Conservation (phyloP, 2,888 invertebrate genomes). For the Girardia tigrina region DNA sequence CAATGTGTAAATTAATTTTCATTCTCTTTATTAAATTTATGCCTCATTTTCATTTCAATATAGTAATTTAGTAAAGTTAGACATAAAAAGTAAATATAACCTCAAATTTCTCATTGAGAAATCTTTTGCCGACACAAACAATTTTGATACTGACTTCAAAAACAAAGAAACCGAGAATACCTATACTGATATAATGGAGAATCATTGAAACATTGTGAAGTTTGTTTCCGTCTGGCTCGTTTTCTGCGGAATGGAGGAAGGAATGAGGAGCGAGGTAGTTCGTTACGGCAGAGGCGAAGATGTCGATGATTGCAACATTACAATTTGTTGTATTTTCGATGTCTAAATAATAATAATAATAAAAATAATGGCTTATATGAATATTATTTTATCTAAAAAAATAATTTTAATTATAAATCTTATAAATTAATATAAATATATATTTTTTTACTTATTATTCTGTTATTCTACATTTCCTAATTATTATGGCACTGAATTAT, state of each 20-base stretch:
- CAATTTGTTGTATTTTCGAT: background rate
- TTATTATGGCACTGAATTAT: background rate
- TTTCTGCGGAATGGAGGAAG: slow-evolving; percentile 1
- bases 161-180: slow-evolving; percentile 36
- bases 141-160: slow-evolving; percentile 35
- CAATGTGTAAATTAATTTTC: too few relatives aligned
- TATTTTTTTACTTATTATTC: background rate
- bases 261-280: slow-evolving; percentile 6
- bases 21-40: too few relatives aligned
- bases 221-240: slow-evolving; percentile 25
- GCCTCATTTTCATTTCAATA: too few relatives aligned
- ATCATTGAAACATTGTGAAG: slow-evolving; percentile 32
- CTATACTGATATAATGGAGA: slow-evolving; percentile 35
- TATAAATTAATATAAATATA: background rate
- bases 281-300: background rate
- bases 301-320: background rate
- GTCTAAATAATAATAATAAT: background rate
- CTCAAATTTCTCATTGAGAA: slow-evolving; percentile 37
- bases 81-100: slow-evolving; percentile 21
- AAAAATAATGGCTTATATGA: background rate
- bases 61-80: too few relatives aligned
- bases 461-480: background rate
- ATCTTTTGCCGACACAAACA: slow-evolving; percentile 34
- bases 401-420: too few relatives aligned
- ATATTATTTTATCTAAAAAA: too few relatives aligned